A percentile compares a stretch with the other conserved stretches of the same genome.
Evolutionary conservation across 2,888 invertebrate species (phyloP).

Genomic region (Leucophenga maculata): DNA sequence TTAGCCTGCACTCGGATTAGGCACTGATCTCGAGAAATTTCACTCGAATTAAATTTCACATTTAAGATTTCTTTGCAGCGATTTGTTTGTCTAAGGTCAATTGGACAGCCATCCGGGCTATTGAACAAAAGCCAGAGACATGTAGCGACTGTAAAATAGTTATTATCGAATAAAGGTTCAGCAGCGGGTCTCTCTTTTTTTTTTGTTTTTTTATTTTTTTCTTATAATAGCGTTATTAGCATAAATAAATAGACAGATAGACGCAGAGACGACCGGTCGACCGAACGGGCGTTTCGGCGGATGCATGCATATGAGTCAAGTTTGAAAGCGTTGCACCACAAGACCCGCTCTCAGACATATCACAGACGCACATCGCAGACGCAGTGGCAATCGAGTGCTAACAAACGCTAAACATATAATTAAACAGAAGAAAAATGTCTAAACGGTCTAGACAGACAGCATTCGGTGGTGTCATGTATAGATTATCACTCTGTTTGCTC

Average conservation of each 20-base stretch:
- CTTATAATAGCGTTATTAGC: slow-evolving; percentile 18
- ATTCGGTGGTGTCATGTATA: no score
- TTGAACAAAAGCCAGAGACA: no score
- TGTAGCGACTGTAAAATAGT: neutral
- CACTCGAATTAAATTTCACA: slow-evolving; percentile 6
- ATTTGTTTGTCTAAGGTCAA: slow-evolving; percentile 5
- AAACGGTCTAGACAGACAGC: neutral
- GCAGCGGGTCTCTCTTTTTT: neutral
- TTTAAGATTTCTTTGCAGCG: no score
- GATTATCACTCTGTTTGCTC: no score
- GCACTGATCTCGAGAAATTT: neutral
- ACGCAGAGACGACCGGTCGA: no score
- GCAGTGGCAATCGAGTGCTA: slow-evolving; percentile 9
- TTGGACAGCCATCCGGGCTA: no score
- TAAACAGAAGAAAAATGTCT: slow-evolving; percentile 1
- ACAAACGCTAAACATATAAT: slow-evolving; percentile 11
- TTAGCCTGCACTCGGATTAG: no score
- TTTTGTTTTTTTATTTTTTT: neutral
- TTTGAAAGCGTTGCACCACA: no score
- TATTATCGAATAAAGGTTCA: slow-evolving; percentile 2
- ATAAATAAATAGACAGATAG: slow-evolving; percentile 13
- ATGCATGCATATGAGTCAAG: no score
- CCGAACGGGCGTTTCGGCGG: no score
- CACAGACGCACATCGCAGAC: neutral
- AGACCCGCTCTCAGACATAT: no score